Conservation (phyloP, 35 echinoderm and acorn worm species). For the Hemicentrotus pulcherrimus region DNA sequence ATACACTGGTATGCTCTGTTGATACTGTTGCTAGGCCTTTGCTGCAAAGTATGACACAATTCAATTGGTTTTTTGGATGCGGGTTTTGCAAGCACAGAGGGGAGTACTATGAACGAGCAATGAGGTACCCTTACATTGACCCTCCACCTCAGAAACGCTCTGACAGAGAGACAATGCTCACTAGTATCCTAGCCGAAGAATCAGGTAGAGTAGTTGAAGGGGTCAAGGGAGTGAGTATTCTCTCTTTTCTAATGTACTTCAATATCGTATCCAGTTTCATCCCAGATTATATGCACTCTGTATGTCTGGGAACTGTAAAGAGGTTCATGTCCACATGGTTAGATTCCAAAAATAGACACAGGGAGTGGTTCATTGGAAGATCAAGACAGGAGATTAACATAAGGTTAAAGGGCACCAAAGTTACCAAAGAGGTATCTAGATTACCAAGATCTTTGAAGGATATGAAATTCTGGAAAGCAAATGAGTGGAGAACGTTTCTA, state of each 20-base stretch:
- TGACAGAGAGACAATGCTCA: not conserved
- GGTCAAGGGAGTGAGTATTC: conserved; percentile 50
- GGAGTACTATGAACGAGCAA: conserved; percentile 16
- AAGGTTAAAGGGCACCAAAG: conserved; percentile 11
- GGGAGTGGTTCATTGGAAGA: conserved; percentile 54
- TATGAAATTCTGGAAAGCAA: conserved; percentile 64
- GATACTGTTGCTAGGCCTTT: conserved; percentile 58
- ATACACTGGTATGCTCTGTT: conserved; percentile 33
- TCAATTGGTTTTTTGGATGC: conserved; percentile 59
- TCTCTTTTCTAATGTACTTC: conserved; percentile 21
- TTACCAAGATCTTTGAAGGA: conserved; percentile 38
- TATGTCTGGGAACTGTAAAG: conserved; percentile 56
- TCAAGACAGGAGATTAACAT: conserved; percentile 27
- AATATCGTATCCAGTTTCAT: conserved; percentile 42
- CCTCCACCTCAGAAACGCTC: not conserved
- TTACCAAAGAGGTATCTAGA: conserved; percentile 43
- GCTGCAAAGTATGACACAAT: conserved; percentile 53
- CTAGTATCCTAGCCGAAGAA: conserved; percentile 28
- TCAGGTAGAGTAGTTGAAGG: conserved; percentile 28
- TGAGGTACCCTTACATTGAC: conserved; percentile 37
- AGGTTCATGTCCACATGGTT: conserved; percentile 39
- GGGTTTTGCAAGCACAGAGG: conserved; percentile 51
- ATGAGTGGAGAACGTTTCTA: conserved; percentile 57
- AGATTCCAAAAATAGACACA: conserved; percentile 43
- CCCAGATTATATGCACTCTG: conserved; percentile 55